These are phyloP conservation scores for Asbolus verrucosus DNA, from an alignment of 1,140 invertebrate species.

Conservation along the genomic window DNA sequence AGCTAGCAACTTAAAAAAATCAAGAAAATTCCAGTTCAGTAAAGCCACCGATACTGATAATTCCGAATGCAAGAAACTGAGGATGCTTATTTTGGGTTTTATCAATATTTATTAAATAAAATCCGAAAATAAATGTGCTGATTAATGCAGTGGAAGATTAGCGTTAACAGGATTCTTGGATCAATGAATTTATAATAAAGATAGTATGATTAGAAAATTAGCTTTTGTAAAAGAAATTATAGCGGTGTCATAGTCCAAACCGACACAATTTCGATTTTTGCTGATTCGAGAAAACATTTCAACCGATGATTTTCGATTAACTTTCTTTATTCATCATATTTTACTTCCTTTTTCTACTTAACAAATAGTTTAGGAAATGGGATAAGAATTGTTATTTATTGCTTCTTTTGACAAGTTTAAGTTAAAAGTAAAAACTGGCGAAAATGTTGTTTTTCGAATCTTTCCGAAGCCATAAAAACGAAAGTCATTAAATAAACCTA, in stretches of 20 bases:
- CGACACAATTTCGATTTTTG: too few relatives aligned
- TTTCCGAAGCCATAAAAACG: too few relatives aligned
- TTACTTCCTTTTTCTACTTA: too few relatives aligned
- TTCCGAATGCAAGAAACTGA: too few relatives aligned
- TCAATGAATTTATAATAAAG: slow-evolving; percentile 2
- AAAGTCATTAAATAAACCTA: too few relatives aligned
- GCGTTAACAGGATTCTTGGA: neutral
- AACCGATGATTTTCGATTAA: neutral
- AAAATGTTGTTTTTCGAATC: too few relatives aligned
- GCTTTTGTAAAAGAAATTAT: neutral
- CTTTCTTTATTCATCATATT: neutral
- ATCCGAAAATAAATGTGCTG: neutral
- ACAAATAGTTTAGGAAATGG: too few relatives aligned
- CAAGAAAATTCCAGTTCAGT: too few relatives aligned
- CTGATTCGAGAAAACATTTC: neutral
- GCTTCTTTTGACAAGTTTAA: too few relatives aligned
- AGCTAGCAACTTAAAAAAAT: neutral
- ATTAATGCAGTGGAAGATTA: neutral
- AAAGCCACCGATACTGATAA: too few relatives aligned
- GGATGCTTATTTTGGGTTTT: neutral
- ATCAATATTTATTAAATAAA: neutral
- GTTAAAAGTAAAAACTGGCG: too few relatives aligned
- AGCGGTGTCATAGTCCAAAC: neutral
- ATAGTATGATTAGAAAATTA: neutral
- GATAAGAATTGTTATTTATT: too few relatives aligned